Conservation (phyloP, 2,888 invertebrate species). For the Agrilus biguttatus region DNA sequence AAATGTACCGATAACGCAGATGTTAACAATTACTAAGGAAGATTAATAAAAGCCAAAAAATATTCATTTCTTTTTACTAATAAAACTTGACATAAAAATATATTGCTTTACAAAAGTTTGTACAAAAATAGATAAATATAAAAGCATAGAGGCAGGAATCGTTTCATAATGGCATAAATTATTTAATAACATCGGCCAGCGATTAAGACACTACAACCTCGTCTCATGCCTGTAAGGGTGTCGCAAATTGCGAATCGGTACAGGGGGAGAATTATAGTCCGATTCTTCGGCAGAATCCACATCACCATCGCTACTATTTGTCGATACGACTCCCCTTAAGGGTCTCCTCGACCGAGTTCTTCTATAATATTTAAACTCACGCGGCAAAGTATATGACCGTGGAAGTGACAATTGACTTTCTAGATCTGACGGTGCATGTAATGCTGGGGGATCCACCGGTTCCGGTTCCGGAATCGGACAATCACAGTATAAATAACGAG, state of each 20-base stretch:
- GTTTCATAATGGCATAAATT: too few relatives aligned
- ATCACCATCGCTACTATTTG: constrained; percentile 78
- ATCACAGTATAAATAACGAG: constrained; percentile 50
- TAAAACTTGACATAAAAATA: too few relatives aligned
- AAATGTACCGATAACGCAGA: too few relatives aligned
- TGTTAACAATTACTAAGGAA: too few relatives aligned
- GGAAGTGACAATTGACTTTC: constrained; percentile 72
- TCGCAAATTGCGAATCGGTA: constrained; percentile 27
- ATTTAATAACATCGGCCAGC: not conserved
- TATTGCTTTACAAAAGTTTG: too few relatives aligned
- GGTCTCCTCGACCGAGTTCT: constrained; percentile 39
- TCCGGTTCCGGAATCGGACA: constrained; percentile 28
- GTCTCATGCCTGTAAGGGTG: constrained; percentile 44
- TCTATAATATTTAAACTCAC: constrained; percentile 72
- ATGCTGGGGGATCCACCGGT: constrained; percentile 20
- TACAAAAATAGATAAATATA: too few relatives aligned
- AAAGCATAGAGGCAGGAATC: too few relatives aligned
- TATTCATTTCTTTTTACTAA: too few relatives aligned
- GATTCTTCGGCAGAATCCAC: constrained; percentile 61
- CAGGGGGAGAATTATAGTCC: constrained; percentile 28
- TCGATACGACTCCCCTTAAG: constrained; percentile 61
- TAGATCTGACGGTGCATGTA: constrained; percentile 45
- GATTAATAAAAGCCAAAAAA: too few relatives aligned
- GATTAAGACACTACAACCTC: constrained; percentile 29
- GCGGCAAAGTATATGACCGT: constrained; percentile 69